Percentiles rank a stretch among this genome's conserved stretches.
Evolutionary conservation across 53 echinoderm and acorn worm species (phyloP).

Genomic region (Stichopus horrens): DNA sequence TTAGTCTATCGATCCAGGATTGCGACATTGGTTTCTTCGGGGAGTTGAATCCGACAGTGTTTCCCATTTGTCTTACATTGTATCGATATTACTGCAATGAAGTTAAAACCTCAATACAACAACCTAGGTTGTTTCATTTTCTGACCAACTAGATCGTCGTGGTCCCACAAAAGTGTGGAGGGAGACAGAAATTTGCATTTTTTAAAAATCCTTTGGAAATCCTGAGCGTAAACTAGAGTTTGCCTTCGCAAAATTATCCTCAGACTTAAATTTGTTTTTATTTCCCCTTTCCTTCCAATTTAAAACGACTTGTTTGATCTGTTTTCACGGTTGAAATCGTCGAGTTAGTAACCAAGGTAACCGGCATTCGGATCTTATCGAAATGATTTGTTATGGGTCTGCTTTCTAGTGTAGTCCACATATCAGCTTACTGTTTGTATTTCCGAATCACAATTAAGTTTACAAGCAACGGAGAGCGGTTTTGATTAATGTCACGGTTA

Average conservation of each 20-base stretch:
- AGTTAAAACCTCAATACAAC: too few relatives aligned
- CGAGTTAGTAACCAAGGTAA: background rate
- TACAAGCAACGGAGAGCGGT: background rate
- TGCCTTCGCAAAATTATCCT: background rate
- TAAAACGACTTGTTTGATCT: constrained; percentile 8
- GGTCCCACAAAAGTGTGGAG: too few relatives aligned
- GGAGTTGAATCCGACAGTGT: too few relatives aligned
- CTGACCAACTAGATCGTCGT: too few relatives aligned
- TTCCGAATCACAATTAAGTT: background rate
- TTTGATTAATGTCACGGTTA: background rate
- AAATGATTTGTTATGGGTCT: background rate
- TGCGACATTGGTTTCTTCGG: too few relatives aligned
- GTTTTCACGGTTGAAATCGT: constrained; percentile 31
- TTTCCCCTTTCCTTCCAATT: background rate
- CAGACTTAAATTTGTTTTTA: background rate
- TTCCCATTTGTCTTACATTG: too few relatives aligned
- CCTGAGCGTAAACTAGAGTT: too few relatives aligned
- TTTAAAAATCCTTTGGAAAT: too few relatives aligned
- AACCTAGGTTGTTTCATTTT: too few relatives aligned
- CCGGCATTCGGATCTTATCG: background rate
- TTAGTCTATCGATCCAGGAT: too few relatives aligned
- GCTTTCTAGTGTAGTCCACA: background rate
- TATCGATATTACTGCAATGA: too few relatives aligned
- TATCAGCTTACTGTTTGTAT: background rate
- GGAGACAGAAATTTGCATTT: too few relatives aligned